Percentiles rank a stretch among this genome's conserved stretches.
phyloP scores from a whole-genome alignment of 2,888 invertebrate genomes.

The Troilus luridus region DNA sequence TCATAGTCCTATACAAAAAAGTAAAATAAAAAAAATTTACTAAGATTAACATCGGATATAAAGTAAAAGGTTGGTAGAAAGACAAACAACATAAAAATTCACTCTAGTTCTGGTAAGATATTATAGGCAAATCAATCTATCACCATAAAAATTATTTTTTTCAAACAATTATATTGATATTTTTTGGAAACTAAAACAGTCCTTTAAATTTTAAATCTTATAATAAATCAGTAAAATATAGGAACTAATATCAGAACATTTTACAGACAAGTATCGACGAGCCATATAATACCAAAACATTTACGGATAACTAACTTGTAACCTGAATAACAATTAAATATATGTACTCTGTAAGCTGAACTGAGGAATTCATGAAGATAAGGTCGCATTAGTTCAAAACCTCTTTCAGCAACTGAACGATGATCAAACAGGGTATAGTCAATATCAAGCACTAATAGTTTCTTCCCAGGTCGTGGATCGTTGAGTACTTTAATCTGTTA shows the following conservation, averaged over 20 bases:
- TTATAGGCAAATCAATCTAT: too few relatives aligned
- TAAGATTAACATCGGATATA: not conserved
- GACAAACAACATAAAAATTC: not conserved
- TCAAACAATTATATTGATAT: too few relatives aligned
- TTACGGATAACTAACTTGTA: constrained; percentile 27
- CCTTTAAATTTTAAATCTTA: not conserved
- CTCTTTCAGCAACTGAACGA: constrained; percentile 90
- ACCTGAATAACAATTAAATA: constrained; percentile 45
- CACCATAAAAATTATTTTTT: too few relatives aligned
- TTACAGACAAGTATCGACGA: not conserved
- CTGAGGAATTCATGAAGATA: constrained; percentile 94
- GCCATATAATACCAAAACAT: not conserved
- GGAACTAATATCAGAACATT: not conserved
- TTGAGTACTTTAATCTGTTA: constrained; percentile 80
- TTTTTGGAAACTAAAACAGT: too few relatives aligned
- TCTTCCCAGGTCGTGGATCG: constrained; percentile 87
- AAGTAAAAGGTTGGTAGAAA: not conserved
- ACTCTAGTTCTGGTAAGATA: not conserved
- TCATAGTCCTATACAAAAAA: constrained; percentile 79
- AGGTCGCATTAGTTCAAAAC: constrained; percentile 92
- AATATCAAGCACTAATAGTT: constrained; percentile 92
- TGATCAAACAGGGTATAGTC: constrained; percentile 98
- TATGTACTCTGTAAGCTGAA: constrained; percentile 78
- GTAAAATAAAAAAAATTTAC: not conserved
- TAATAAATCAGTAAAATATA: not conserved